Conservation (phyloP, 2,113 vertebrate species). For the Phasianus colchicus region DNA sequence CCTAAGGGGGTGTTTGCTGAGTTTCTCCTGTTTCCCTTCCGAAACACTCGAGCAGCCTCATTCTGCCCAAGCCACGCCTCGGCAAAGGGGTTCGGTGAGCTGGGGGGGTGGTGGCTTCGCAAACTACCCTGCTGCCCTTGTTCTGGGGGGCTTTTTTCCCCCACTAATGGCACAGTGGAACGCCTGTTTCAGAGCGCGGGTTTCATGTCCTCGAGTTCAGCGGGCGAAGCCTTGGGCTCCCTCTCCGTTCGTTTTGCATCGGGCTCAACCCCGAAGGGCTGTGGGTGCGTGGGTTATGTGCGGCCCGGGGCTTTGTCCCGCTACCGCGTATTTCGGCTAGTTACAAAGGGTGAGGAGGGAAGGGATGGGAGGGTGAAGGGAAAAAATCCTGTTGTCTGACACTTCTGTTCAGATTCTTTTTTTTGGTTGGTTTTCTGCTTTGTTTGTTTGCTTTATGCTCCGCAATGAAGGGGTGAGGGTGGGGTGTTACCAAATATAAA, state of each 20-base stretch:
- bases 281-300: background rate
- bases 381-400: constrained; percentile 27
- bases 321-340: background rate
- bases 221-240: accelerated
- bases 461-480: accelerated
- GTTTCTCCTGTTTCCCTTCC: accelerated
- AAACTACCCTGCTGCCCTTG: background rate
- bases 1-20: accelerated
- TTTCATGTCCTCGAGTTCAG: background rate
- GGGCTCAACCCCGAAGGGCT: background rate
- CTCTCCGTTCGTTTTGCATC: background rate
- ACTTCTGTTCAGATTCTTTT: background rate
- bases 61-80: background rate
- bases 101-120: accelerated
- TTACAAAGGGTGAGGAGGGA: background rate
- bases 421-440: too few species aligned
- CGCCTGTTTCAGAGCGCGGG: accelerated
- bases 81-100: background rate
- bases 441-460: too few species aligned
- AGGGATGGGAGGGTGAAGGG: background rate
- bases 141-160: accelerated
- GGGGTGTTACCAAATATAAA: background rate
- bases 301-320: background rate
- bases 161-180: accelerated
- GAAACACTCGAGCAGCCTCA: background rate